Evolutionary conservation across 1,140 invertebrate genomes (phyloP).

Genomic region (Antheraea mylitta): DNA sequence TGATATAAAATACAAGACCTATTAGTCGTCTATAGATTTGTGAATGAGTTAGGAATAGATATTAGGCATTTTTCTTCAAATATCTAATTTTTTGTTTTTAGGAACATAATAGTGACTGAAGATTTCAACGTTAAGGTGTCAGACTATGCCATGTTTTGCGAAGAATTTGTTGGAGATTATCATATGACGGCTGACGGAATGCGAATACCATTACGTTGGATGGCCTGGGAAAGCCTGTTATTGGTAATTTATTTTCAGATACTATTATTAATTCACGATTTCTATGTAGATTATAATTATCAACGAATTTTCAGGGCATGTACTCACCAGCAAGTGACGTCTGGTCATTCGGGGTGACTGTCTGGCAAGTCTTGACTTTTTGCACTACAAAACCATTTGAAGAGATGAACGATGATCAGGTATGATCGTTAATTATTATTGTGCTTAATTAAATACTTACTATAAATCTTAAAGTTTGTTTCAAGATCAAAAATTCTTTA

Average conservation of each 20-base stretch:
- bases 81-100: constrained; percentile 57
- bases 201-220: constrained; percentile 91
- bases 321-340: constrained; percentile 86
- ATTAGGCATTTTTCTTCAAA: constrained; percentile 16
- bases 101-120: constrained; percentile 92
- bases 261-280: neutral
- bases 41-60: neutral
- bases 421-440: constrained; percentile 18
- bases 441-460: neutral
- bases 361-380: constrained; percentile 89
- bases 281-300: neutral
- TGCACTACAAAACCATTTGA: constrained; percentile 87
- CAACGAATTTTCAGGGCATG: constrained; percentile 80
- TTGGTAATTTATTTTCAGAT: constrained; percentile 76
- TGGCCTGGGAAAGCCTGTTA: constrained; percentile 91
- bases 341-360: constrained; percentile 88
- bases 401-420: constrained; percentile 86
- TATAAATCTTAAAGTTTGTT: too few species aligned
- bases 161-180: constrained; percentile 90
- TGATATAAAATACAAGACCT: too few species aligned
- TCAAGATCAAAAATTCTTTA: too few species aligned
- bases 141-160: constrained; percentile 94
- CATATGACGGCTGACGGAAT: constrained; percentile 90
- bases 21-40: too few species aligned
- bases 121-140: constrained; percentile 91